Evolutionary conservation across 2,797 vertebrate species (phyloP).

Genomic region (Pseudochirops corinnae): DNA sequence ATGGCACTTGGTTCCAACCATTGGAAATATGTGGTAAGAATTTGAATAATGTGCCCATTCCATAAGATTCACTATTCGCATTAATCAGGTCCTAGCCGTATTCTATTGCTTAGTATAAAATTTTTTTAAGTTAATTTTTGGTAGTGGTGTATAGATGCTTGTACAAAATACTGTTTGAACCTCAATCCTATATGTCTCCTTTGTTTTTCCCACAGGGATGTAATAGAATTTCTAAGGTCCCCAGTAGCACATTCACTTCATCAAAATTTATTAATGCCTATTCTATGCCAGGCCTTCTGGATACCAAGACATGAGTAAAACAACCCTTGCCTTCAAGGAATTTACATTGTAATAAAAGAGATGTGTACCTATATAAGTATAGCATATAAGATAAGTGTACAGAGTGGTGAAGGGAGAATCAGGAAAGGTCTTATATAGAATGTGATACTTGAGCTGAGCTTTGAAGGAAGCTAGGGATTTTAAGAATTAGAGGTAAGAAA

Average conservation of each 20-base stretch:
- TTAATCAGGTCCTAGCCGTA: background rate
- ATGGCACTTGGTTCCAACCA: background rate
- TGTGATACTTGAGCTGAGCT: background rate
- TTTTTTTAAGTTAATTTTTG: background rate
- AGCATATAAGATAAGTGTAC: background rate
- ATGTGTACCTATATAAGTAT: background rate
- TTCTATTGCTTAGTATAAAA: background rate
- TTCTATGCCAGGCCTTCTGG: background rate
- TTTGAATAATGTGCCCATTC: conserved; percentile 1
- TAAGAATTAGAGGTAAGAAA: background rate
- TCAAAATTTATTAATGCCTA: background rate
- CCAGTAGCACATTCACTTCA: background rate
- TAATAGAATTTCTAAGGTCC: background rate
- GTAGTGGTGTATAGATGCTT: background rate
- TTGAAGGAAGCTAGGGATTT: background rate
- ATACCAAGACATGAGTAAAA: background rate
- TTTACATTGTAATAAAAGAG: background rate
- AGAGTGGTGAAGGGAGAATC: background rate
- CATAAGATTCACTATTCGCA: conserved; percentile 9
- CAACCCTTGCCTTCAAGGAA: background rate
- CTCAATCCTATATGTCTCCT: background rate
- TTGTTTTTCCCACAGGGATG: background rate
- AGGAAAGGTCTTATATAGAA: background rate
- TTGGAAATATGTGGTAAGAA: background rate
- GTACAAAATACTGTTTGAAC: background rate